A percentile compares a stretch with the other conserved stretches of the same genome.
Evolutionary conservation across 2,113 vertebrate species (phyloP).

Genomic region (Montifringilla adamsi): DNA sequence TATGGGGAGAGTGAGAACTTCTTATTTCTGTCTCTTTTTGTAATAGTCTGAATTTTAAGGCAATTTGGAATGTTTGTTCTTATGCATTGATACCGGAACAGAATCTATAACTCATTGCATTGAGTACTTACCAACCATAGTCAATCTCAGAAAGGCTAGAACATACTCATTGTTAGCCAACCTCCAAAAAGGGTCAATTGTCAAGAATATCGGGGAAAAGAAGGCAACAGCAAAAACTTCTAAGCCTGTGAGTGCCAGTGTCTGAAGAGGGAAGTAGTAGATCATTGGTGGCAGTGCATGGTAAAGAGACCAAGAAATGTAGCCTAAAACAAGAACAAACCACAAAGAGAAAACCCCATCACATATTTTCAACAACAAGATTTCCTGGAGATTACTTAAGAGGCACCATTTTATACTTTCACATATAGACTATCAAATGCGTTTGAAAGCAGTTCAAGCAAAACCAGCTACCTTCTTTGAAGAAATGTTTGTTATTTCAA

Average conservation of each 20-base stretch:
- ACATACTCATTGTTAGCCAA: conserved; percentile 57
- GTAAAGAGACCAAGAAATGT: conserved; percentile 75
- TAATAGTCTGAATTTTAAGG: not conserved
- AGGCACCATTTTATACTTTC: not conserved
- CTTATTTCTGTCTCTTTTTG: not conserved
- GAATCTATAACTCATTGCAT: not conserved
- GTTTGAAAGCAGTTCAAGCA: not conserved
- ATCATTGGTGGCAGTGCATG: conserved; percentile 71
- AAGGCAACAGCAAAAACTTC: conserved; percentile 62
- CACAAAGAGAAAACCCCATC: not conserved
- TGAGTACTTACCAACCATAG: conserved; percentile 59
- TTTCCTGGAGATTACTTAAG: not conserved
- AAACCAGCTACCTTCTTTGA: not conserved
- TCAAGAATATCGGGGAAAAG: conserved; percentile 64
- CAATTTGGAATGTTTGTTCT: not conserved
- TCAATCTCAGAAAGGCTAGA: conserved; percentile 61
- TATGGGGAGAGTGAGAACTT: not conserved
- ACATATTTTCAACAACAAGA: not conserved
- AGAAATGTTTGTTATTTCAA: not conserved
- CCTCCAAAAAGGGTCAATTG: conserved; percentile 62
- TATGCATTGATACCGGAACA: not conserved
- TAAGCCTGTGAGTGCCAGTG: conserved; percentile 68
- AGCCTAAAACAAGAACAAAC: conserved; percentile 40
- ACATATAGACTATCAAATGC: not conserved
- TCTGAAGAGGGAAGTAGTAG: conserved; percentile 78